Conservation (phyloP, 1,140 invertebrate genomes). For the Trinorchestia longiramus region DNA sequence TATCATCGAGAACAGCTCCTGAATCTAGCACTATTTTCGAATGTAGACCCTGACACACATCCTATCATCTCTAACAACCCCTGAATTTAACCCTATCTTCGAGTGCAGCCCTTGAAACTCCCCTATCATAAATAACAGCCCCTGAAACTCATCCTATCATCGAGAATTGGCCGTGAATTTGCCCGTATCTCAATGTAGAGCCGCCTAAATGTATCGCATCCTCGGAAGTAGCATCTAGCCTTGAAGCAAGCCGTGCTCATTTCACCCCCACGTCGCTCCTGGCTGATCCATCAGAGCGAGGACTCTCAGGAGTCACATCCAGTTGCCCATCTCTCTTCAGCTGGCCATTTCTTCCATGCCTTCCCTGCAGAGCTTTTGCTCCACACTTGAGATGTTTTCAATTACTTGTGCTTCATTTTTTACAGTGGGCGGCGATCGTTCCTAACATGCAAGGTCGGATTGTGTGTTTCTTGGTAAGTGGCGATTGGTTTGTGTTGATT, state of each 20-base stretch:
- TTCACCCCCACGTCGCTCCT: constrained; percentile 18
- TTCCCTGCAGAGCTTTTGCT: constrained; percentile 8
- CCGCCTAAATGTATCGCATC: neutral
- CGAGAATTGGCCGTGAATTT: neutral
- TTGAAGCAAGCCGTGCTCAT: neutral
- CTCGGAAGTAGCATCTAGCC: neutral
- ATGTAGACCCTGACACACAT: too few relatives aligned
- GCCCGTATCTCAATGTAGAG: neutral
- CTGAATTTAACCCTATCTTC: too few relatives aligned
- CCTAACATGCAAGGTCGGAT: neutral
- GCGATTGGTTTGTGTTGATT: neutral
- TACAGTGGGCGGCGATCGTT: neutral
- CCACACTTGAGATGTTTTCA: constrained; percentile 9
- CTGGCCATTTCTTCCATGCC: constrained; percentile 16
- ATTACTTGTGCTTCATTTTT: constrained; percentile 7
- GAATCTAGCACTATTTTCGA: too few relatives aligned
- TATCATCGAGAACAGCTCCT: neutral
- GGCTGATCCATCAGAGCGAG: constrained; percentile 27
- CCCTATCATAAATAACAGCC: neutral
- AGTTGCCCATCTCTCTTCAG: constrained; percentile 28
- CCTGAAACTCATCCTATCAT: neutral
- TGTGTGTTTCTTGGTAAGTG: neutral
- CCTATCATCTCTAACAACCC: too few relatives aligned
- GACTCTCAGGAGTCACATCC: constrained; percentile 41
- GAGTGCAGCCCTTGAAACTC: neutral